Evolutionary conservation across 2,888 invertebrate species (phyloP), one percentile per base, ranked within the genome.

Genomic region (Seira sanloemensis): DNA sequence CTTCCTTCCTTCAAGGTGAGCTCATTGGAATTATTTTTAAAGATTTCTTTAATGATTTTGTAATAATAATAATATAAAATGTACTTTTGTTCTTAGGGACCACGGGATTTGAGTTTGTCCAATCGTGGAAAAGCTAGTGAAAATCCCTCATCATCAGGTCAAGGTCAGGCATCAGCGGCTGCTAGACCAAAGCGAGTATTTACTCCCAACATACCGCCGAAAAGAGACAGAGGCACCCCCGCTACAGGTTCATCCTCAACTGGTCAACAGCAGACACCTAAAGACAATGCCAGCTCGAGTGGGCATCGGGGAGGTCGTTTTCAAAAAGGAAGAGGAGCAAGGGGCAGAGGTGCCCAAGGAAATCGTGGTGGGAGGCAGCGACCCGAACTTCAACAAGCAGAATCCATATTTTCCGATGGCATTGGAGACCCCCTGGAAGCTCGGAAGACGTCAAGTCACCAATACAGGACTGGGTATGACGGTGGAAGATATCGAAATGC

Each of bases 341-440:
- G 74, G 2, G 27, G 37, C 12, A 78, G 81, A 23, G 78, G 81
- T 26, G 62, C 37, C 12, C 50, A 82, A 18, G 27, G 65, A 27
- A 65, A 78, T 19, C 27, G 77, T n/a, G 65, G 76, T 7, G 23
- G 68, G n/a, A 84, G 79, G 24, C 75, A 75, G n/a, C 71, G 82
- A 37, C 67, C 62, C 0, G 86, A 87, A 68, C 37, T 86, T 12
- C 24, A 88, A 0, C 88, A 89, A 24, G 69, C 86, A 0, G 86
- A 85, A 27, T 87, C 88, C 21, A 88, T 89, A 23, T 89, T 89
- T 79, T 68, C 85, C 1, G 86, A 86, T 75, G 89, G 89, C 9
- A 71, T 88, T 19, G 89, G 89, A 1, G 84, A 77, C 62, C 71
- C 77, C 0, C 74, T 66, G 50, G 72, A 78, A 19, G 75, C 69